phyloP scores from a whole-genome alignment of 2,888 invertebrate species.

The Brachyptera risi region DNA sequence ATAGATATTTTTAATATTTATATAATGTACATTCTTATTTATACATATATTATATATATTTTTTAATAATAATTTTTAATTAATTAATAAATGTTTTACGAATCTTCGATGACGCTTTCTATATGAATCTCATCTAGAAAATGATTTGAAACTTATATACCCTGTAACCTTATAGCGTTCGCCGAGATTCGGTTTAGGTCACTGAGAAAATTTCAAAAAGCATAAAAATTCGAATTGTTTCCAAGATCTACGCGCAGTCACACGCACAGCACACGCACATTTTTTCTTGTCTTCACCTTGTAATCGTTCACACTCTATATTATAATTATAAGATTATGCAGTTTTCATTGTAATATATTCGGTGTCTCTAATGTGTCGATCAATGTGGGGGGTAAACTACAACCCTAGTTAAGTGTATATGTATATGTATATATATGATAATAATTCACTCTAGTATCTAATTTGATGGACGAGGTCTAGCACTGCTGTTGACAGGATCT shows the following conservation, averaged over 20 bases:
- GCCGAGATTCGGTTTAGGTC: too few relatives aligned
- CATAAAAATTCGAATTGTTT: too few relatives aligned
- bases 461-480: conserved; percentile 4
- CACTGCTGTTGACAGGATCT: neutral
- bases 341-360: too few relatives aligned
- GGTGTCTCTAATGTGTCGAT: neutral
- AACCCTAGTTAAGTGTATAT: too few relatives aligned
- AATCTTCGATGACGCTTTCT: neutral
- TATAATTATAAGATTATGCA: too few relatives aligned
- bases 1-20: neutral
- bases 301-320: neutral
- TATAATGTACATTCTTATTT: neutral
- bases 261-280: neutral
- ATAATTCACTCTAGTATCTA: neutral
- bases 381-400: neutral
- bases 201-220: too few relatives aligned
- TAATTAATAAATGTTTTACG: too few relatives aligned
- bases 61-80: too few relatives aligned
- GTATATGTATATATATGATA: too few relatives aligned
- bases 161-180: conserved; percentile 6
- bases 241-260: neutral
- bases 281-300: neutral
- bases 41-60: too few relatives aligned
- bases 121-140: neutral
- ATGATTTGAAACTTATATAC: conserved; percentile 1